A percentile compares a stretch with the other conserved stretches of the same genome.
These are phyloP conservation scores for Rattus rattus DNA, from an alignment of 2,113 vertebrate genomes.

Conservation along the genomic window DNA sequence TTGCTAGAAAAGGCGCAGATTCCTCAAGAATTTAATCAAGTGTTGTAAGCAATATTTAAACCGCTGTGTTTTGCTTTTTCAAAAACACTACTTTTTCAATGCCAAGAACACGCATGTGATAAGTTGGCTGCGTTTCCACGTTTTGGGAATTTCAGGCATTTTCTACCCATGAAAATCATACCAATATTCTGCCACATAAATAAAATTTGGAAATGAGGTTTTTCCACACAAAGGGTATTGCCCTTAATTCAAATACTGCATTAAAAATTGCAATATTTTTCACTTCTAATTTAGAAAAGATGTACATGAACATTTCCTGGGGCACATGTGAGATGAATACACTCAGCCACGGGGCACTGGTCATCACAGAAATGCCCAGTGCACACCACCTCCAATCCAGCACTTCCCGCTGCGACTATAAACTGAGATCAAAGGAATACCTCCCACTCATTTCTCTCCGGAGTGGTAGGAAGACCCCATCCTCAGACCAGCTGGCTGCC, in stretches of 20 bases:
- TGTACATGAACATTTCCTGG: not conserved
- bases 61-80: slow-evolving; percentile 47
- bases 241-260: slow-evolving; percentile 19
- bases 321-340: not conserved
- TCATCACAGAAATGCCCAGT: slow-evolving; percentile 29
- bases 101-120: slow-evolving; percentile 41
- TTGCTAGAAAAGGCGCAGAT: slow-evolving; percentile 63
- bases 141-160: slow-evolving; percentile 34
- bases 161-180: slow-evolving; percentile 47
- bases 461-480: not conserved
- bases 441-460: not conserved
- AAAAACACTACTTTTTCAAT: slow-evolving; percentile 63
- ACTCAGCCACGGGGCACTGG: not conserved
- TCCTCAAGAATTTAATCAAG: slow-evolving; percentile 54
- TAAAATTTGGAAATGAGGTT: slow-evolving; percentile 22
- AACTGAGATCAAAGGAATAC: not conserved
- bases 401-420: not conserved
- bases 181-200: not conserved
- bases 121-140: slow-evolving; percentile 39
- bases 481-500: not conserved
- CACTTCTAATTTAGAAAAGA: not conserved
- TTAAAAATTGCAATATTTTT: not conserved
- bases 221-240: not conserved
- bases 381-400: not conserved
- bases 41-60: slow-evolving; percentile 66